phyloP scores from a whole-genome alignment of 2,113 vertebrate genomes.

The Ammospiza caudacuta region DNA sequence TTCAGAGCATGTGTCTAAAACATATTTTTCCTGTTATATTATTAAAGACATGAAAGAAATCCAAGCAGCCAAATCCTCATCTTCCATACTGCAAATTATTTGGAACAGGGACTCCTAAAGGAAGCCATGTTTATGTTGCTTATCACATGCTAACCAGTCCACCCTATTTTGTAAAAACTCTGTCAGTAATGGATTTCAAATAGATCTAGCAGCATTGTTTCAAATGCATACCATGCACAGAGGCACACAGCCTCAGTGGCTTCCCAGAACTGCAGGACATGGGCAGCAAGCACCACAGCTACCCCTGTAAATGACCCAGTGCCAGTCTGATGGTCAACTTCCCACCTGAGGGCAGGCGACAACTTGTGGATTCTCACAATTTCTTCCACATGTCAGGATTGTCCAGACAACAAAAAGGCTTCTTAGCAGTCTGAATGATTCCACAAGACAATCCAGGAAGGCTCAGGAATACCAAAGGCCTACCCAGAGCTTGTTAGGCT shows the following conservation, averaged over 20 bases:
- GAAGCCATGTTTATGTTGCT: background rate
- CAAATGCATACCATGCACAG: fast-evolving
- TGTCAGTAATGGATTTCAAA: background rate
- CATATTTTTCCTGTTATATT: background rate
- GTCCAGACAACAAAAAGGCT: background rate
- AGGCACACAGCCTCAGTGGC: background rate
- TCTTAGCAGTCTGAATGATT: background rate
- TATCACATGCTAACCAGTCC: background rate
- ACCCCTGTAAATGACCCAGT: background rate
- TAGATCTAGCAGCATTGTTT: background rate
- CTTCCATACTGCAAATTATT: background rate
- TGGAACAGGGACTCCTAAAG: background rate
- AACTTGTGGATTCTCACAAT: background rate
- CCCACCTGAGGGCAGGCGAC: background rate
- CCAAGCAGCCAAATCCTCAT: background rate
- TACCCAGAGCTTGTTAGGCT: background rate
- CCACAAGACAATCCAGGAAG: background rate
- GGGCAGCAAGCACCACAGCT: background rate
- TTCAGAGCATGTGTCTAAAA: background rate
- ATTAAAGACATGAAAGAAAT: background rate
- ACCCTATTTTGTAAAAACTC: background rate
- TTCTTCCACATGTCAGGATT: background rate
- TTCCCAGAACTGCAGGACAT: background rate
- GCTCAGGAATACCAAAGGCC: background rate
- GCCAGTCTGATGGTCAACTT: background rate